Evolutionary conservation across 2,113 vertebrate genomes (phyloP), one percentile per base, ranked within the genome.

Genomic region (Pterocles burchelli): DNA sequence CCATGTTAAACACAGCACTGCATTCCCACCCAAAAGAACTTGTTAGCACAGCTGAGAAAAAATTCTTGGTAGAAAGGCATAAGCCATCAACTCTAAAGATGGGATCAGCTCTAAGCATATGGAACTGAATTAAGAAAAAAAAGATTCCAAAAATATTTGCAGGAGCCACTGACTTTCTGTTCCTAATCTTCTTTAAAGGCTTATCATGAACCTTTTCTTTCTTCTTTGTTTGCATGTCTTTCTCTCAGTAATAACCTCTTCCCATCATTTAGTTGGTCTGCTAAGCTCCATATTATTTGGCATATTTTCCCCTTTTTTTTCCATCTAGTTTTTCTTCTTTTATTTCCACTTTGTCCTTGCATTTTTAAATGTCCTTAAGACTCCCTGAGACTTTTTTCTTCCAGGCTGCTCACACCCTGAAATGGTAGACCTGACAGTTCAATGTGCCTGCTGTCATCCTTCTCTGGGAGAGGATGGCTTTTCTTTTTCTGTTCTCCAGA

Each of bases 31-130:
- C 59, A 57, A 90, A 79, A 54, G 85, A 73, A 41, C 49, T 55
- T 90, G 63, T 77, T 86, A 96, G 77, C 49, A 83, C 67, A 91
- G 88, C 90, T 95, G 83, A 94, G 55, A 96, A 90, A 95, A 93
- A 75, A 41, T n/a, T 22, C 54, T 85, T 75, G 45, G 46, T 46
- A 92, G 76, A 93, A 91, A 93, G 33, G 33, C 88, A 84, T 73
- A 77, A 87, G 34, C 55, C 66, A 83, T 70, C 78, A 90, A 3
- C 58, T 79, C 46, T 76, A 63, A 92, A 92, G 86, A 89, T 17
- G 33, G 38, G 73, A 86, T 90, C 86, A 89, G 28, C 29, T 55
- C 75, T 62, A 68, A 84, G 45, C 59, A 86, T 80, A 80, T 74
- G 52, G 58, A 90, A 74, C 48, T 41, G 71, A 94, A 94, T 52